Base-by-base conservation (phyloP, 2,113 vertebrate species). In the Asarcornis scutulata region DNA sequence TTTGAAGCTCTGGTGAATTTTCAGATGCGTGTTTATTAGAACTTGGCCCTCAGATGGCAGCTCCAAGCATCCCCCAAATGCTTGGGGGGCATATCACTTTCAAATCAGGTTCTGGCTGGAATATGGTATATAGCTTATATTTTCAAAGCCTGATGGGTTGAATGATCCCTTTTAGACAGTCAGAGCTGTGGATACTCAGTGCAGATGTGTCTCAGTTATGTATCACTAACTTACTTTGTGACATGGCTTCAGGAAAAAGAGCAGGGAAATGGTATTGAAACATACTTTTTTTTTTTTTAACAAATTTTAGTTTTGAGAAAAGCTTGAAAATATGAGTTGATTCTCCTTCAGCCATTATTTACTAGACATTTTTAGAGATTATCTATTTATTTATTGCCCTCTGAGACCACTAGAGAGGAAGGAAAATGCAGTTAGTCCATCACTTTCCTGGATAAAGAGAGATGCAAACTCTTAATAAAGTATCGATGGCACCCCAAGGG, bases 401-500 rank as follows among this genome's bases (percentile, higher is more conserved):
- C 77, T 55, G 95, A 96, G 95, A 96, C 71, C 38, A 55, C 86
- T 91, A 25, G 36, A 91, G 81, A 91, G 94, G 89, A 94, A 83
- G 83, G 66, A 87, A 96, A 96, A 91, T 44, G 88, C 83, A 89
- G 88, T 96, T 85, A 94, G 77, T 79, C 88, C 93, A 92, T 94
- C 91, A 91, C 84, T 91, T 93, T 40, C 23, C 67, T 3, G 1
- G 88, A 85, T 88, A 89, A 75, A 95, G 88, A 92, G 86, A 36
- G 88, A 91, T 82, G 27, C 92, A 89, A 92, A 87, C 86, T 85
- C 88, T 93, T 95, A 92, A 93, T 97, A 93, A 93, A 96, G 90
- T 92, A 93, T 94, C 53, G 3, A 80, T 79, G 96, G 93, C 91
- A 97, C 95, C 96, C 93, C 95, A 96, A 94, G 95, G 95, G 95